Percentiles rank a stretch among this genome's conserved stretches.
Conservation (phyloP, 1,140 invertebrate genomes). For the Drosophila nasuta region DNA sequence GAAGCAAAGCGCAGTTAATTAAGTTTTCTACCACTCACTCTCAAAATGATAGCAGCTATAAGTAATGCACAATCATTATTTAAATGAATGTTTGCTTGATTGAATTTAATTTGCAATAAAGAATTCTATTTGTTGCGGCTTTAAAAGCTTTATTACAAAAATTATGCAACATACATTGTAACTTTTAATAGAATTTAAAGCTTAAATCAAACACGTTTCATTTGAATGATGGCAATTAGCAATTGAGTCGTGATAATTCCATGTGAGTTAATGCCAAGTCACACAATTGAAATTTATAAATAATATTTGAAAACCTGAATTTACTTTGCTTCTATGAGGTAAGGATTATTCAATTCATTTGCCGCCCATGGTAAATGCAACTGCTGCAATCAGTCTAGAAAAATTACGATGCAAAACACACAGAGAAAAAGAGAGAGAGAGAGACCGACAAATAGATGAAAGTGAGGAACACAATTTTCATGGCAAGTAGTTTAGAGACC, state of each 20-base stretch:
- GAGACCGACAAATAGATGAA: background rate
- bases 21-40: too few species aligned
- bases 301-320: too few species aligned
- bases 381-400: background rate
- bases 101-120: constrained; percentile 4
- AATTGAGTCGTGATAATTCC: background rate
- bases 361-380: background rate
- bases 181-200: constrained; percentile 4
- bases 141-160: background rate
- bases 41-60: too few species aligned
- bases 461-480: constrained; percentile 40
- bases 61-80: background rate
- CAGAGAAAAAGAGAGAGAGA: background rate
- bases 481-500: constrained; percentile 53
- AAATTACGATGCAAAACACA: background rate
- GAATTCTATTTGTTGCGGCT: background rate
- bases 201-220: constrained; percentile 8
- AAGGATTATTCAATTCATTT: background rate
- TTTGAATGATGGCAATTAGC: background rate
- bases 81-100: background rate
- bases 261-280: constrained; percentile 6
- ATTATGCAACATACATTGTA: background rate
- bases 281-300: background rate
- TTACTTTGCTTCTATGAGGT: background rate
- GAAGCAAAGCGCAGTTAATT: too few species aligned